A percentile compares a stretch with the other conserved stretches of the same genome.
Conservation (phyloP, 2,888 invertebrate genomes). For the Orthosia gothica region DNA sequence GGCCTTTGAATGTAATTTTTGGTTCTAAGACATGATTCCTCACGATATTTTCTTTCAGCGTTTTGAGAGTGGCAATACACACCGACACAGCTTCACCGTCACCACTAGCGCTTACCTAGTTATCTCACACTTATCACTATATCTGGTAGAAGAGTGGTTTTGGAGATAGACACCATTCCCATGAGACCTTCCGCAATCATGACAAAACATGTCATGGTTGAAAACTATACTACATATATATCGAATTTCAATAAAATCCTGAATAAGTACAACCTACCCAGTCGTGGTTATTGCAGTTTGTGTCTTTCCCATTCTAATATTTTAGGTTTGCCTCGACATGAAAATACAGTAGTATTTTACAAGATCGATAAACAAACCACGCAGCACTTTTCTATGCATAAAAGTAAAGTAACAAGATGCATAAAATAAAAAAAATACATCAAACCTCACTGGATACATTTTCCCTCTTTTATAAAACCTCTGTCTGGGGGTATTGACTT, state of each 20-base stretch:
- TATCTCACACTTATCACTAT: background rate
- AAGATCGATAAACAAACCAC: background rate
- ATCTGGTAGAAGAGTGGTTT: background rate
- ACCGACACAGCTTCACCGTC: background rate
- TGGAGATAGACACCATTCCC: background rate
- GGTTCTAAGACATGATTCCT: too few relatives aligned
- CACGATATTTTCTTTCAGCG: too few relatives aligned
- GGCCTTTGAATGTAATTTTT: too few relatives aligned
- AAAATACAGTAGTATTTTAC: conserved; percentile 1
- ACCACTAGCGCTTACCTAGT: background rate
- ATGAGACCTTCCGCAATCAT: background rate
- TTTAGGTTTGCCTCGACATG: background rate
- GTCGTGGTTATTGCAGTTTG: background rate
- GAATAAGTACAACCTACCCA: background rate
- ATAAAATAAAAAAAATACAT: conserved; percentile 44
- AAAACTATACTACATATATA: background rate
- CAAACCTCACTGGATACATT: conserved; percentile 39
- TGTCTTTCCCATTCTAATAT: background rate
- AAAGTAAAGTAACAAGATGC: conserved; percentile 41
- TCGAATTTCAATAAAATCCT: background rate
- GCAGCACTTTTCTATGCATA: background rate
- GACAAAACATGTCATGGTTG: background rate
- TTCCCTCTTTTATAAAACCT: conserved; percentile 47
- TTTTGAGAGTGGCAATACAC: background rate
- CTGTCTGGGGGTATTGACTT: conserved; percentile 77